Evolutionary conservation across 2,888 invertebrate species (phyloP).

Genomic region (Oegoconia quadripuncta): DNA sequence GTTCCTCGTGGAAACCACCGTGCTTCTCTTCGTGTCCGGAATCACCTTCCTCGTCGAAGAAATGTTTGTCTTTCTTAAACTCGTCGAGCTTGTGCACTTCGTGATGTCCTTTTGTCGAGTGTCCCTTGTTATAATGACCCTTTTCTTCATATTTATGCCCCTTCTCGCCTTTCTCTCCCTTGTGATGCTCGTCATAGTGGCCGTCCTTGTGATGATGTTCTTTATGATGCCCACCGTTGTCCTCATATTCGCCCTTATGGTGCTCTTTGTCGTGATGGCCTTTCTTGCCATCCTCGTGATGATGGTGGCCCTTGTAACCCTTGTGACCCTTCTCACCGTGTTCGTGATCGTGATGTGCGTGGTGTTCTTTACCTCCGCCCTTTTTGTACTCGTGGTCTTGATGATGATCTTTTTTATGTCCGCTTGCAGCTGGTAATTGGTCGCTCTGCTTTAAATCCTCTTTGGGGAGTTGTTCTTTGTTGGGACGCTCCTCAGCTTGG

Average conservation of each 20-base stretch:
- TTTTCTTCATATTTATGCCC: constrained; percentile 83
- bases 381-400: constrained; percentile 76
- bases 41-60: constrained; percentile 91
- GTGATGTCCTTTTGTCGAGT: constrained; percentile 91
- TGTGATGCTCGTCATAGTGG: constrained; percentile 81
- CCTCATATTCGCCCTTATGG: constrained; percentile 81
- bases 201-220: constrained; percentile 83
- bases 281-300: constrained; percentile 83
- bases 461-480: constrained; percentile 24
- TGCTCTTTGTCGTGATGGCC: constrained; percentile 86
- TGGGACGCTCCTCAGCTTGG: no score
- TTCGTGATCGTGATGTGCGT: constrained; percentile 81
- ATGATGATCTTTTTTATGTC: constrained; percentile 69
- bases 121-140: constrained; percentile 90
- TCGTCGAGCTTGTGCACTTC: constrained; percentile 92
- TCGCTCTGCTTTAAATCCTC: constrained; percentile 38
- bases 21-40: constrained; percentile 90
- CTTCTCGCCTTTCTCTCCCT: constrained; percentile 83
- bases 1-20: constrained; percentile 88
- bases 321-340: constrained; percentile 86
- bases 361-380: constrained; percentile 83
- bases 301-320: constrained; percentile 84
- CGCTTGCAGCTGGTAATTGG: constrained; percentile 59
- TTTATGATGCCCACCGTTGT: constrained; percentile 81
- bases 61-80: constrained; percentile 91